A percentile compares a stretch with the other conserved stretches of the same genome.
These are phyloP conservation scores for Atherix ibis DNA, from an alignment of 2,888 invertebrate genomes.

Conservation along the genomic window DNA sequence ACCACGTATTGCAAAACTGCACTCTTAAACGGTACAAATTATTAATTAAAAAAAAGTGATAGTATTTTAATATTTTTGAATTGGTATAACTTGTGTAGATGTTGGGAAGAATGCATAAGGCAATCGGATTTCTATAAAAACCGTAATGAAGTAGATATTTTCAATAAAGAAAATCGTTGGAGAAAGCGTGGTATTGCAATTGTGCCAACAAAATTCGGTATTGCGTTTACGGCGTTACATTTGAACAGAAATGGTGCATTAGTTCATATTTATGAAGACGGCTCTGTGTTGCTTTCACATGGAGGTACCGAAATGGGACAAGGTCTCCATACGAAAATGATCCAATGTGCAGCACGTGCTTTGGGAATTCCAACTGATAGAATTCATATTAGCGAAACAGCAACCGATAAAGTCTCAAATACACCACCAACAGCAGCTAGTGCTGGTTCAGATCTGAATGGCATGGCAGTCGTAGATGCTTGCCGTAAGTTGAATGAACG, in stretches of 20 bases:
- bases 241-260: conserved; percentile 80
- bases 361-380: conserved; percentile 52
- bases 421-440: conserved; percentile 82
- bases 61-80: too few species aligned
- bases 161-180: conserved; percentile 67
- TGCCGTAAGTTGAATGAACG: conserved; percentile 59
- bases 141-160: conserved; percentile 42
- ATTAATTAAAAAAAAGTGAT: too few species aligned
- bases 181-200: conserved; percentile 72
- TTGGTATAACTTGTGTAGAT: too few species aligned
- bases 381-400: conserved; percentile 68
- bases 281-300: conserved; percentile 74
- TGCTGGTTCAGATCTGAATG: conserved; percentile 76
- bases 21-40: conserved; percentile 38
- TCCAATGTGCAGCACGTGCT: conserved; percentile 68
- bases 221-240: conserved; percentile 59
- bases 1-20: conserved; percentile 55
- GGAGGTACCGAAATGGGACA: conserved; percentile 98
- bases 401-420: conserved; percentile 85
- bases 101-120: conserved; percentile 63
- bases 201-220: conserved; percentile 72
- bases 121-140: conserved; percentile 48
- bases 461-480: conserved; percentile 77
- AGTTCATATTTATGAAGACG: conserved; percentile 72
- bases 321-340: conserved; percentile 90